A percentile compares a stretch with the other conserved stretches of the same genome.
Conservation (phyloP, 2,888 invertebrate species). For the Catocala fraxini region DNA sequence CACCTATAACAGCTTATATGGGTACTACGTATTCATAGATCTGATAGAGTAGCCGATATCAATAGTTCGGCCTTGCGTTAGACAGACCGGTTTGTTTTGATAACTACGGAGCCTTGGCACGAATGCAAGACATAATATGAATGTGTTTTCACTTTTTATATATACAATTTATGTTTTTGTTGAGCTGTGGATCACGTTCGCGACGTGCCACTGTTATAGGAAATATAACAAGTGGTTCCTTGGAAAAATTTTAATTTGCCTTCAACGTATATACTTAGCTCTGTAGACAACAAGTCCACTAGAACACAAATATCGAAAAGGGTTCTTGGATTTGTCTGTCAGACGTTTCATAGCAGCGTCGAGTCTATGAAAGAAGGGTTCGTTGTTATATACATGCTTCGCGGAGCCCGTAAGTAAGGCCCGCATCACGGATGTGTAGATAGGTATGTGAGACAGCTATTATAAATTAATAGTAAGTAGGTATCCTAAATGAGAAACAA, state of each 20-base stretch:
- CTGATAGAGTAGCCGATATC: constrained; percentile 29
- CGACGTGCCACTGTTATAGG: constrained; percentile 2
- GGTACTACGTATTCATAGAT: constrained; percentile 5
- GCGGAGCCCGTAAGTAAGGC: too few relatives aligned
- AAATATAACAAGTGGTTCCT: not conserved
- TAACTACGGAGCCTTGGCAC: constrained; percentile 47
- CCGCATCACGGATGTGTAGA: too few relatives aligned
- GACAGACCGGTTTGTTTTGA: constrained; percentile 47
- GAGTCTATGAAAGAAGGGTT: too few relatives aligned
- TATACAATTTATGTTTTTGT: constrained; percentile 26
- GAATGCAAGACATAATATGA: constrained; percentile 29
- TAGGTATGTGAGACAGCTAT: too few relatives aligned
- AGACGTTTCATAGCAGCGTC: too few relatives aligned
- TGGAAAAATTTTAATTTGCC: not conserved
- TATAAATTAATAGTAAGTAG: too few relatives aligned
- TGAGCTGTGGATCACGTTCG: not conserved
- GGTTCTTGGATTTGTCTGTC: too few relatives aligned
- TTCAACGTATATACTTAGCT: too few relatives aligned
- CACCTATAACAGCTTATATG: constrained; percentile 1
- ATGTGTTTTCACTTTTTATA: constrained; percentile 48
- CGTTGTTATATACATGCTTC: too few relatives aligned
- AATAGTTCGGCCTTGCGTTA: constrained; percentile 34
- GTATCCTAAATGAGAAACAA: too few relatives aligned
- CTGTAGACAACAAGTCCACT: too few relatives aligned
- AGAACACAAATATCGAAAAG: too few relatives aligned